Percentiles rank a stretch among this genome's conserved stretches.
Conservation (phyloP, 2,888 invertebrate genomes). For the Caenorhabditis sp. region DNA sequence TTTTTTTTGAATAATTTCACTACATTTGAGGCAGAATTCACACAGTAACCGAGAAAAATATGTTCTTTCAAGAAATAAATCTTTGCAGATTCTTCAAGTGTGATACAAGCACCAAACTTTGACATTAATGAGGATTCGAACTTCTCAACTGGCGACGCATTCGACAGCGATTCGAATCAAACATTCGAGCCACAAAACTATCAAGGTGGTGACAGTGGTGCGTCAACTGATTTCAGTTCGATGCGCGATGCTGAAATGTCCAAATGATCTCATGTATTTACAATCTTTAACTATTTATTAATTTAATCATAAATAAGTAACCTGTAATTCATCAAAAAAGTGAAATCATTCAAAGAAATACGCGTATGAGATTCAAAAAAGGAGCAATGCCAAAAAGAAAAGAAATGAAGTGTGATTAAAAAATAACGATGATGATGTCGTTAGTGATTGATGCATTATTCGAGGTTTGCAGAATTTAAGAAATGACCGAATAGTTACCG, state of each 20-base stretch:
- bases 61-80: no score
- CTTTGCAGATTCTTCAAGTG: slow-evolving; percentile 33
- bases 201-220: slow-evolving; percentile 22
- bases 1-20: no score
- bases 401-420: no score
- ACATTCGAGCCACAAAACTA: slow-evolving; percentile 53
- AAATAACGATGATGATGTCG: no score
- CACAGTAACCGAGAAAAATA: no score
- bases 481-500: slow-evolving; percentile 13
- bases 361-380: no score
- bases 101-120: slow-evolving; percentile 21
- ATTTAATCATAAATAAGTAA: not conserved
- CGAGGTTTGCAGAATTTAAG: slow-evolving; percentile 23
- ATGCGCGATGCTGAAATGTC: slow-evolving; percentile 62
- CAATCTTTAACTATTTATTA: not conserved
- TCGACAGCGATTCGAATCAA: slow-evolving; percentile 68
- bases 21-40: no score
- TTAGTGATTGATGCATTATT: not conserved
- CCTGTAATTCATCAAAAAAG: not conserved
- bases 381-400: no score
- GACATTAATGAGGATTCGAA: slow-evolving; percentile 68
- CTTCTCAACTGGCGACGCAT: slow-evolving; percentile 63
- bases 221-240: slow-evolving; percentile 64
- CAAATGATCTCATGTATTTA: slow-evolving; percentile 19
- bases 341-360: not conserved